Base-by-base conservation (phyloP, 1,140 invertebrate genomes). In the Maniola jurtina region DNA sequence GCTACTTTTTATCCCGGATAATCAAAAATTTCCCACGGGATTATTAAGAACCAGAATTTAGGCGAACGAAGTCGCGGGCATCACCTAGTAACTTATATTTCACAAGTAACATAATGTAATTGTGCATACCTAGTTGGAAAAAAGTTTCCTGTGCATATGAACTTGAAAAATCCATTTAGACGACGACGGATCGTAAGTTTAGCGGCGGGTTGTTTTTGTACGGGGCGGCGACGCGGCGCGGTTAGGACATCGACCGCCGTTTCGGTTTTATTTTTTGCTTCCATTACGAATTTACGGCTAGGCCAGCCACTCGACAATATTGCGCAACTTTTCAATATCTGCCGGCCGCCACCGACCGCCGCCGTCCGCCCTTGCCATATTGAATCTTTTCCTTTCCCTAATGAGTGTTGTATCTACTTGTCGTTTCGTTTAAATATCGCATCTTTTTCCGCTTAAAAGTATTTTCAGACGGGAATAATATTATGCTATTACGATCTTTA, bases 261-360 rank as follows among this genome's bases (percentile, higher is more conserved):
- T 78, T 74, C 75, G 76, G 79, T 83, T 88, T 86, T 86, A 84
- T 87, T 90, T 90, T 90, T 90, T 90, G 81, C 76, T 74, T 71
- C 85, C 86, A 88, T 86, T 90, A 88, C 84, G 83, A 86, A 88
- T 88, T 88, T 88, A 90, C 84, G 83, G 77, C 72, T 74, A 73
- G 81, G 70, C 81, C 77, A 77, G 79, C 84, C 77, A 88, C 83
- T 88, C 79, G 82, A 84, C 84, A 86, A 83, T 90, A 90, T 90
- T 88, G 86, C 80, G 78, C 79, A 84, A 88, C 79, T 88, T 90
- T 90, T 88, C 88, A 90, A 90, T 90, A 90, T 86, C 85, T 81
- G 78, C 75, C 72, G 70, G 57, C 72, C 76, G 77, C 74, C 70
- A 73, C 75, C 70, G 68, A 64, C 64, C 55, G 35, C 66, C 65